phyloP scores from a whole-genome alignment of 2,888 invertebrate genomes.

The Cosmia pyralina region DNA sequence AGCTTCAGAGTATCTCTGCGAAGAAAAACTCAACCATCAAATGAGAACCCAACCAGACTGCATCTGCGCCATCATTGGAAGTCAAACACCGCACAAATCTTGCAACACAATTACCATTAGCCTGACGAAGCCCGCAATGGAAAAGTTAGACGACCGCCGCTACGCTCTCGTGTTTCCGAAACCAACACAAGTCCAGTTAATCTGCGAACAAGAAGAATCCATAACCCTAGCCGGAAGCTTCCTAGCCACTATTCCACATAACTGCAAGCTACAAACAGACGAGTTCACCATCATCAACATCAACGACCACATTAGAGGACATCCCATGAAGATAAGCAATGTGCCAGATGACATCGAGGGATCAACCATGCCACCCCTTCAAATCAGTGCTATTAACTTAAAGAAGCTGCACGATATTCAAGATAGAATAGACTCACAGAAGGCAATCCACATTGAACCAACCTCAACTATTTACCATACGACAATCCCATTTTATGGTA shows the following conservation, averaged over 20 bases:
- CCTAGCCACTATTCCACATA: background rate
- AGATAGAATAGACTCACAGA: background rate
- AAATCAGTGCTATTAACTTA: background rate
- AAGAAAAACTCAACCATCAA: slow-evolving; percentile 2
- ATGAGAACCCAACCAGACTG: background rate
- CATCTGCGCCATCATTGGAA: background rate
- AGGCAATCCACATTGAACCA: background rate
- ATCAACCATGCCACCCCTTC: background rate
- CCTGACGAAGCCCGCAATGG: background rate
- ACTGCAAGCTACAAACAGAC: background rate
- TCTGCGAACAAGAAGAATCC: background rate
- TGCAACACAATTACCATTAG: too few relatives aligned
- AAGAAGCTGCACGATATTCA: background rate
- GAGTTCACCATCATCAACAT: background rate
- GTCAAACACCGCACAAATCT: too few relatives aligned
- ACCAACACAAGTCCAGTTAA: background rate
- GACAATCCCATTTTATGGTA: slow-evolving; percentile 2
- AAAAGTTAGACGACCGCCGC: too few relatives aligned
- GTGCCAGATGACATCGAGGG: background rate
- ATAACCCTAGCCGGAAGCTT: background rate
- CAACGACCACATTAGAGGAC: background rate
- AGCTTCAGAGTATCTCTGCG: background rate
- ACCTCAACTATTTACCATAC: background rate
- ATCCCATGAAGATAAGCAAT: slow-evolving; percentile 7
- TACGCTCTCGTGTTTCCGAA: too few relatives aligned